Conservation (phyloP, 53 echinoderm and acorn worm species). For the Echinarachnius parma region DNA sequence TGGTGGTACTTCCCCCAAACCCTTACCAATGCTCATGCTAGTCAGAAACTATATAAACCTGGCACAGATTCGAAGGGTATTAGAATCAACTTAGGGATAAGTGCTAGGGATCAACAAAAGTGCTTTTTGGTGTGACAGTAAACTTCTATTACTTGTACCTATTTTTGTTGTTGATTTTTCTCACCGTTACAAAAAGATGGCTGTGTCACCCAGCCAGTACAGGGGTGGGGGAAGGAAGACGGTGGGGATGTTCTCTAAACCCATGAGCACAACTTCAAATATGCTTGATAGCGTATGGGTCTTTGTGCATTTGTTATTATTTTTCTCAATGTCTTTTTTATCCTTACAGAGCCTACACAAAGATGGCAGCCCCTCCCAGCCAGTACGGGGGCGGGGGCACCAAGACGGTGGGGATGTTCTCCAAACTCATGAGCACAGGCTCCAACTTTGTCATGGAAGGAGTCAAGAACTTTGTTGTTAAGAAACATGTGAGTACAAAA, state of each 20-base stretch:
- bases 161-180: too few relatives aligned
- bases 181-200: conserved; percentile 94
- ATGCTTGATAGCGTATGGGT: too few relatives aligned
- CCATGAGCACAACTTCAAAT: conserved; percentile 96
- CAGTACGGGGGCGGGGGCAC: conserved; percentile 98
- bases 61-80: too few relatives aligned
- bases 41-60: too few relatives aligned
- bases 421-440: conserved; percentile 95
- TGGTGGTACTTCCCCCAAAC: too few relatives aligned
- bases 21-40: too few relatives aligned
- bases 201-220: conserved; percentile 78
- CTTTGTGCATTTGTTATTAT: too few relatives aligned
- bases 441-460: conserved; percentile 99
- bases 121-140: too few relatives aligned
- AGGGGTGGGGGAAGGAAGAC: conserved; percentile 97
- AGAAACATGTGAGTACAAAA: conserved; percentile 85
- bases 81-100: too few relatives aligned
- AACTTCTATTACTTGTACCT: too few relatives aligned
- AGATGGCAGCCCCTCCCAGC: conserved; percentile 82
- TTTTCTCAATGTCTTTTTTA: too few relatives aligned
- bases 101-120: too few relatives aligned
- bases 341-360: conserved; percentile 82
- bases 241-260: conserved; percentile 95
- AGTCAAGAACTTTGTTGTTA: conserved; percentile 99
- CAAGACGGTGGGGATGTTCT: conserved; percentile 96